These are phyloP conservation scores for Indri indri DNA, from an alignment of 2,113 vertebrate genomes.

Conservation along the genomic window DNA sequence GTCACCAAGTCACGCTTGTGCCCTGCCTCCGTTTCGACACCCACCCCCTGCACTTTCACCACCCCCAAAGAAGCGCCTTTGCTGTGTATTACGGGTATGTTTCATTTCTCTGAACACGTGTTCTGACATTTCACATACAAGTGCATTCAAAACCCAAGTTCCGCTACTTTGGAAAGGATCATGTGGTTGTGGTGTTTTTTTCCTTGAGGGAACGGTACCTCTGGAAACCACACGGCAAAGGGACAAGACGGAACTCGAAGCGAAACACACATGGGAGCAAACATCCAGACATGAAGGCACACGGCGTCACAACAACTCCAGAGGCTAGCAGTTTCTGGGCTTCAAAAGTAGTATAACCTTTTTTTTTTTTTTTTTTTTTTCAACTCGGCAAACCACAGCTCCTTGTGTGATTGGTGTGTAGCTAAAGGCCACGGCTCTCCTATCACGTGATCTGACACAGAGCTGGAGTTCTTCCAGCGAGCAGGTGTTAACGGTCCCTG, in stretches of 20 bases:
- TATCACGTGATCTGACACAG: slow-evolving; percentile 79
- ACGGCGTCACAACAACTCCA: slow-evolving; percentile 42
- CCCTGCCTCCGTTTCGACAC: neutral
- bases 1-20: neutral
- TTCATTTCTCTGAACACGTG: slow-evolving; percentile 61
- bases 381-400: slow-evolving; percentile 84
- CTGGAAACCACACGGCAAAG: neutral
- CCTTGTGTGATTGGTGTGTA: slow-evolving; percentile 80
- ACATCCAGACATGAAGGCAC: slow-evolving; percentile 19
- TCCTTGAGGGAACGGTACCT: neutral
- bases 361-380: slow-evolving; percentile 20
- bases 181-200: neutral
- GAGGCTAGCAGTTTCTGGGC: slow-evolving; percentile 18
- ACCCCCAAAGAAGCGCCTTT: neutral
- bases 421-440: slow-evolving; percentile 66
- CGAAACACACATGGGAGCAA: neutral
- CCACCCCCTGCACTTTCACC: neutral
- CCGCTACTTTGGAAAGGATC: neutral
- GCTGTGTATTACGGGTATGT: neutral
- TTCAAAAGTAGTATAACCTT: neutral
- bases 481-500: slow-evolving; percentile 80
- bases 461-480: slow-evolving; percentile 80
- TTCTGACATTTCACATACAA: neutral
- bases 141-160: neutral
- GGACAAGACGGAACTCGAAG: neutral